phyloP scores from a whole-genome alignment of 2,113 vertebrate species.

The Pollimyrus isidori region DNA sequence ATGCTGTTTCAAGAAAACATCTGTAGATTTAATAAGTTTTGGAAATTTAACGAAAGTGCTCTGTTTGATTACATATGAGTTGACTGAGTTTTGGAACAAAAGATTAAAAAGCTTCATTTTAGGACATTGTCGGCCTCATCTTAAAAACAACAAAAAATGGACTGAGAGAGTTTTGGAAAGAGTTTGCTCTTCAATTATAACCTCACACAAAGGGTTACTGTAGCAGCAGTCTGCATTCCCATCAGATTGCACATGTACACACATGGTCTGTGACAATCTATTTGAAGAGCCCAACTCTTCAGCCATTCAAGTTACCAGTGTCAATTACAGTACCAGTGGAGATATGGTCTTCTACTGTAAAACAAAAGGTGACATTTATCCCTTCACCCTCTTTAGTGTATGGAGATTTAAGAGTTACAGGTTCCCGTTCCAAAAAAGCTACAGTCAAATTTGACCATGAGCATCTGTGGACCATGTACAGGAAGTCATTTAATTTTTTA shows the following conservation, averaged over 20 bases:
- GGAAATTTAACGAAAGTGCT: background rate
- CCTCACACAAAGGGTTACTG: background rate
- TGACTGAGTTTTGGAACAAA: background rate
- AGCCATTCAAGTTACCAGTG: background rate
- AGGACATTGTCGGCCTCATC: background rate
- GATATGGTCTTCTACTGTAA: background rate
- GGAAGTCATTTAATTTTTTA: background rate
- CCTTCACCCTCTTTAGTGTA: background rate
- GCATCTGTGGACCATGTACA: background rate
- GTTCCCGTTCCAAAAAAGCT: background rate
- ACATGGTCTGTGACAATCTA: background rate
- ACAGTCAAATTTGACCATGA: background rate
- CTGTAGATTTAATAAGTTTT: background rate
- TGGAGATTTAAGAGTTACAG: background rate
- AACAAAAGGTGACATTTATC: background rate
- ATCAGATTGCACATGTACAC: background rate
- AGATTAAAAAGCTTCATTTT: background rate
- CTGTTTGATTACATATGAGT: background rate
- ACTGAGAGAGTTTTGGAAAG: background rate
- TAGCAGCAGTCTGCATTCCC: background rate
- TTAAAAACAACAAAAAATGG: background rate
- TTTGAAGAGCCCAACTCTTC: background rate
- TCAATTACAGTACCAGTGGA: background rate
- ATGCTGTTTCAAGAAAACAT: background rate
- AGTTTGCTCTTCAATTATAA: background rate